phyloP scores from a whole-genome alignment of 2,888 invertebrate genomes.

The Abrostola tripartita region DNA sequence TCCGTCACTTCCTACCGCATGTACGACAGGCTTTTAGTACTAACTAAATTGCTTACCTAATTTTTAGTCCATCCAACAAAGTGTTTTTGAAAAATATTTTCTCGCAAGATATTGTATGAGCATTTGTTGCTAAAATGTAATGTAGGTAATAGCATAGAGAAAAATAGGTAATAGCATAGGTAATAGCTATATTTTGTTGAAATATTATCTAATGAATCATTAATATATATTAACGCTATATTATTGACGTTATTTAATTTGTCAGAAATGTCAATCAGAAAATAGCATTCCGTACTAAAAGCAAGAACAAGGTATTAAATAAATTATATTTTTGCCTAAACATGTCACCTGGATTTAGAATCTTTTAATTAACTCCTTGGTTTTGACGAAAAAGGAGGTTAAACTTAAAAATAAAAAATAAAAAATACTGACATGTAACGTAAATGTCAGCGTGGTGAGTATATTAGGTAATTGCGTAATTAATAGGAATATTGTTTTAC shows the following conservation, averaged over 20 bases:
- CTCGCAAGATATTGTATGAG: neutral
- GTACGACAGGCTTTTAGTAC: constrained; percentile 76
- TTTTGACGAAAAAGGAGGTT: constrained; percentile 2
- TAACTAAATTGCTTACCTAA: constrained; percentile 71
- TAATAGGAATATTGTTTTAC: constrained; percentile 4
- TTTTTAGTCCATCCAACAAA: constrained; percentile 50
- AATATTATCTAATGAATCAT: no score
- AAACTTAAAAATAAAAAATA: neutral
- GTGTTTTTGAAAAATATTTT: constrained; percentile 10
- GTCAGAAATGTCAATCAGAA: no score
- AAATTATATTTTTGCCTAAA: no score
- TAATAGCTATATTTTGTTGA: no score
- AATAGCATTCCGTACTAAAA: no score
- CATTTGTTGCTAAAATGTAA: neutral
- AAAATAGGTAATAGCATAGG: no score
- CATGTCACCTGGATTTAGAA: no score
- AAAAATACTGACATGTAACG: neutral
- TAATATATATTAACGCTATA: no score
- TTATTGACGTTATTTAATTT: no score
- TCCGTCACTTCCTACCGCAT: constrained; percentile 54
- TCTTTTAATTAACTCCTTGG: no score
- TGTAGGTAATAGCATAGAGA: no score
- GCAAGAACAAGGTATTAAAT: no score
- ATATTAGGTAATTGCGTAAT: constrained; percentile 3
- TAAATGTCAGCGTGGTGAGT: constrained; percentile 2